Conservation (phyloP, 2,888 invertebrate genomes). For the Tenthredo amoena region DNA sequence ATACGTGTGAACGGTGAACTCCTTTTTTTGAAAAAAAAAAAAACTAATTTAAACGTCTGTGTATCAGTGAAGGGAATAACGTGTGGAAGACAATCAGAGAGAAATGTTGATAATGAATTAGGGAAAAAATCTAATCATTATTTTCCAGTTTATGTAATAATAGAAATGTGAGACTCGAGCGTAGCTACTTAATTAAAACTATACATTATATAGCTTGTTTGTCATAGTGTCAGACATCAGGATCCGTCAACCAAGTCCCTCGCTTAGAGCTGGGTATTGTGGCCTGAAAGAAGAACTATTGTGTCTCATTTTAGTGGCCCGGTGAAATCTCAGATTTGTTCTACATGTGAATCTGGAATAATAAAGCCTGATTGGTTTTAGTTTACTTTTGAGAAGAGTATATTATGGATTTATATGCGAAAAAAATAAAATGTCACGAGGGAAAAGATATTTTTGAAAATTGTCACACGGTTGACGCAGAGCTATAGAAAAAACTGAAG, state of each 20-base stretch:
- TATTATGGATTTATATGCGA: background rate
- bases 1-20: background rate
- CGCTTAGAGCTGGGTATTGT: background rate
- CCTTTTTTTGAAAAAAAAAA: background rate
- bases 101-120: background rate
- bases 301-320: conserved; percentile 4
- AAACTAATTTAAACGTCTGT: background rate
- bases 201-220: background rate
- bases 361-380: background rate
- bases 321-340: conserved; percentile 29
- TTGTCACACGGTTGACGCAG: background rate
- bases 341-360: background rate
- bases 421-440: background rate
- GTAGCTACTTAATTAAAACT: conserved; percentile 13
- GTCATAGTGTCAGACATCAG: background rate
- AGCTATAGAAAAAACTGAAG: background rate
- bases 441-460: background rate
- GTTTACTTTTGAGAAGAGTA: background rate
- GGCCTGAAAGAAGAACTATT: background rate
- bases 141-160: conserved; percentile 59
- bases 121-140: background rate
- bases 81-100: background rate
- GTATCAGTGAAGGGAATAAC: background rate
- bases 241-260: conserved; percentile 22
- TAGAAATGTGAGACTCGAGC: conserved; percentile 20